These are phyloP conservation scores for Meiosimyza platycephala DNA, from an alignment of 2,888 invertebrate genomes.

Conservation along the genomic window DNA sequence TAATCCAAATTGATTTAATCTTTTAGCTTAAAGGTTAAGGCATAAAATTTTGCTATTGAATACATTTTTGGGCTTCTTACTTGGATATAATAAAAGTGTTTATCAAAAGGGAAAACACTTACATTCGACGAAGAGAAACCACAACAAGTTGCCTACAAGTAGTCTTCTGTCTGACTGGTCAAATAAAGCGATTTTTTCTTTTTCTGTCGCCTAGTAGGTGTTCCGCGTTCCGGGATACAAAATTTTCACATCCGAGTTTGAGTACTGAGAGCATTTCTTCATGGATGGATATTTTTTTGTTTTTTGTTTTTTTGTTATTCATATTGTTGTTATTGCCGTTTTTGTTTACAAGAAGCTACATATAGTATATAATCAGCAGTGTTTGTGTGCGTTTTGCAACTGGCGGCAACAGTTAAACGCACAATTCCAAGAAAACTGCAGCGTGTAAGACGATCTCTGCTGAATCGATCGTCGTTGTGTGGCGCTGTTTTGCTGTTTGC, in stretches of 20 bases:
- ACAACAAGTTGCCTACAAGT: too few species aligned
- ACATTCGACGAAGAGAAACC: too few species aligned
- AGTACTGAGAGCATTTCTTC: background rate
- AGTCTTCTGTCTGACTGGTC: too few species aligned
- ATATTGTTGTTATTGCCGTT: background rate
- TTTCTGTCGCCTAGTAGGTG: slow-evolving; percentile 22
- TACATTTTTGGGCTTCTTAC: too few species aligned
- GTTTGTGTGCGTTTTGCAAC: slow-evolving; percentile 27
- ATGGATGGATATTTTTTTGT: background rate
- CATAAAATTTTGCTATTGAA: too few species aligned
- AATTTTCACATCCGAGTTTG: slow-evolving; percentile 33
- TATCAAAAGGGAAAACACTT: too few species aligned
- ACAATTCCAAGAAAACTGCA: slow-evolving; percentile 32
- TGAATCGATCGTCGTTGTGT: slow-evolving; percentile 15
- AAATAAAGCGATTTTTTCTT: slow-evolving; percentile 23
- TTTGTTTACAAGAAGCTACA: background rate
- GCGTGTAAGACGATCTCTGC: slow-evolving; percentile 33
- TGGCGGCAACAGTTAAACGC: slow-evolving; percentile 36
- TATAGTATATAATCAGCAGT: background rate
- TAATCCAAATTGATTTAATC: too few species aligned
- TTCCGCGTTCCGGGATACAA: slow-evolving; percentile 29
- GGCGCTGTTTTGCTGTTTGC: slow-evolving; percentile 6
- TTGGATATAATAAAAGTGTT: too few species aligned
- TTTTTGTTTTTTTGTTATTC: background rate
- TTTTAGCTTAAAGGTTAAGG: too few species aligned